phyloP scores from a whole-genome alignment of 2,113 vertebrate genomes.

The Trochalopteron elliotii region DNA sequence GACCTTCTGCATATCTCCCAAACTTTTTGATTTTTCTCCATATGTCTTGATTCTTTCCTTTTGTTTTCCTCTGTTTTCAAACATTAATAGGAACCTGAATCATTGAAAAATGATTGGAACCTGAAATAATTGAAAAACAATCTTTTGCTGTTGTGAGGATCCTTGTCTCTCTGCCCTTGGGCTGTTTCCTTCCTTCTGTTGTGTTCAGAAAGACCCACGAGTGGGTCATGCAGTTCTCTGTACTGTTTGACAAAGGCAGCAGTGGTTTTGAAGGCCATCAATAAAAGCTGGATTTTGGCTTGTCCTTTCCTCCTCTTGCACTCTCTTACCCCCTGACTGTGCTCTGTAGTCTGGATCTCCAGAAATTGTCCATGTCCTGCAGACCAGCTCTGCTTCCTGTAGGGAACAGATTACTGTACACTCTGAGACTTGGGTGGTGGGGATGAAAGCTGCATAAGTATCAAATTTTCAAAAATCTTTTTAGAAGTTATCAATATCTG shows the following conservation, averaged over 20 bases:
- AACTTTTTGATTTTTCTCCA: not conserved
- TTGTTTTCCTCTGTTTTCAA: not conserved
- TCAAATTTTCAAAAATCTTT: not conserved
- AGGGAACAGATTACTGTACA: not conserved
- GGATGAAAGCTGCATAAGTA: not conserved
- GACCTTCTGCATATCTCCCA: not conserved
- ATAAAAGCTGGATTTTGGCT: not conserved
- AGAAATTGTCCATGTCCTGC: rapidly evolving
- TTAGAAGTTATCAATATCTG: not conserved
- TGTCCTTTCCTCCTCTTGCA: not conserved
- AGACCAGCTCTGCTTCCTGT: not conserved
- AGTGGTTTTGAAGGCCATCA: not conserved
- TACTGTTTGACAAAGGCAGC: not conserved
- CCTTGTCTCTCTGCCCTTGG: not conserved
- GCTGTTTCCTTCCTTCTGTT: not conserved
- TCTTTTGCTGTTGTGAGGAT: not conserved
- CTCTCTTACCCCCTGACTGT: not conserved
- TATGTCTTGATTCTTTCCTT: not conserved
- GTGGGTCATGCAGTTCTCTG: not conserved
- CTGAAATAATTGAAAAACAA: not conserved
- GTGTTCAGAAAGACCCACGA: not conserved
- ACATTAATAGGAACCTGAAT: not conserved
- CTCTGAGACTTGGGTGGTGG: not conserved
- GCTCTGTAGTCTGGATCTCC: not conserved
- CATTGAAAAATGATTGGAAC: not conserved